Evolutionary conservation across 2,797 vertebrate genomes (phyloP).

Genomic region (Hafferia zeledoni): DNA sequence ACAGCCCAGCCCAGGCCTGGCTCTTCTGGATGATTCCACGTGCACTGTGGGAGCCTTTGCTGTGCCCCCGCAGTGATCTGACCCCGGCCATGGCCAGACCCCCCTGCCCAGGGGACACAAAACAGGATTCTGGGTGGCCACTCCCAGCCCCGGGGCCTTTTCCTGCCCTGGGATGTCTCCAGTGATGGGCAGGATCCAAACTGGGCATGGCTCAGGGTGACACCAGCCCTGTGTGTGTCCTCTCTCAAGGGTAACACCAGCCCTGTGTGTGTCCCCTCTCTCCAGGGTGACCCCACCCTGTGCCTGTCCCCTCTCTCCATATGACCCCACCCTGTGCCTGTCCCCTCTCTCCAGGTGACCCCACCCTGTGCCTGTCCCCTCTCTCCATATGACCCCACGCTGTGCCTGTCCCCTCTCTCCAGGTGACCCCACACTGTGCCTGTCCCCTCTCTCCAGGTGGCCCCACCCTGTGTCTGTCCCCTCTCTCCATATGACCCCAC

Average conservation of each 20-base stretch:
- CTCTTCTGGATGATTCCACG: rapidly evolving
- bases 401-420: no score
- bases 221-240: neutral
- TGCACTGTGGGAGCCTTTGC: neutral
- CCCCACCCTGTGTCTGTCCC: neutral
- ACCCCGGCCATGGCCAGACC: rapidly evolving
- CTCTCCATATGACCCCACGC: no score
- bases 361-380: no score
- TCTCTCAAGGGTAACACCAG: no score
- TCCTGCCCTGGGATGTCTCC: neutral
- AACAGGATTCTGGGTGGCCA: rapidly evolving
- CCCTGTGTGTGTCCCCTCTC: no score
- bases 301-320: no score
- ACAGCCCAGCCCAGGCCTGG: rapidly evolving
- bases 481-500: neutral
- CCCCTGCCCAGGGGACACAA: neutral
- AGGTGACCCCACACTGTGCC: no score
- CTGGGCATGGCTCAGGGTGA: rapidly evolving
- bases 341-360: no score
- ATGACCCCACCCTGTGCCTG: no score
- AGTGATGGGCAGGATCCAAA: rapidly evolving
- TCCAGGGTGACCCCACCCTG: no score
- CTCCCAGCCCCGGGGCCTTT: neutral
- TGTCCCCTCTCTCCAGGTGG: no score
- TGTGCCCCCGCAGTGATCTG: rapidly evolving